Percentiles rank a stretch among this genome's conserved stretches.
Conservation (phyloP, 2,797 vertebrate genomes). For the Lepus oiostolus region DNA sequence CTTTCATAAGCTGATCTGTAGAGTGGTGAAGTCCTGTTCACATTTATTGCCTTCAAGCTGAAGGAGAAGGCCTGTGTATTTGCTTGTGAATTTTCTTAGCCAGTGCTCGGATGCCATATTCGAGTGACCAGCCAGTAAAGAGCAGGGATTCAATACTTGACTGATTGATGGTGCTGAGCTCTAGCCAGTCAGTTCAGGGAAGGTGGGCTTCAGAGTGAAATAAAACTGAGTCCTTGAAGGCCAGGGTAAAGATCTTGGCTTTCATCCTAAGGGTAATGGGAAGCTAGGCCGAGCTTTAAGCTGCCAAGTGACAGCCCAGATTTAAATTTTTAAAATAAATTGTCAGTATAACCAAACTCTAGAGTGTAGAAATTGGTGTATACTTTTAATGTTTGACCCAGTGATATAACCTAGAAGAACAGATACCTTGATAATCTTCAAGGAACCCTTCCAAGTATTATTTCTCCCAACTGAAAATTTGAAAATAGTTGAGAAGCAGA, state of each 20-base stretch:
- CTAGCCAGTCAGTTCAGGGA: constrained; percentile 75
- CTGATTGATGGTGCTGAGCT: constrained; percentile 65
- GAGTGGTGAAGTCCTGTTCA: constrained; percentile 36
- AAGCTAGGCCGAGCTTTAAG: constrained; percentile 54
- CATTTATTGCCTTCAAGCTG: constrained; percentile 22
- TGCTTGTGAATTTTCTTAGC: constrained; percentile 41
- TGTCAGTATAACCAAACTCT: constrained; percentile 16
- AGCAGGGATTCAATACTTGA: constrained; percentile 55
- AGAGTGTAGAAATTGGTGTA: constrained; percentile 26
- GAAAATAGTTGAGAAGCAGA: neutral
- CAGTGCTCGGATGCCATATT: neutral
- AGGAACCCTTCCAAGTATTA: neutral
- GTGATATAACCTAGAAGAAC: neutral
- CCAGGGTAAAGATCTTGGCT: constrained; percentile 75
- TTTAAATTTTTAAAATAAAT: constrained; percentile 61
- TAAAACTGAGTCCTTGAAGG: constrained; percentile 63
- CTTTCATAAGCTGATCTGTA: constrained; percentile 49
- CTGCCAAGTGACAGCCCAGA: neutral
- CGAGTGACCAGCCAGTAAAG: neutral
- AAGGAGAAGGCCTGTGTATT: constrained; percentile 19
- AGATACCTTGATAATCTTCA: neutral
- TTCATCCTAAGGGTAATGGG: constrained; percentile 61
- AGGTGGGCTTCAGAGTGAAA: constrained; percentile 71
- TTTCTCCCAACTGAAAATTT: constrained; percentile 22
- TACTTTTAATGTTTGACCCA: constrained; percentile 36